A percentile compares a stretch with the other conserved stretches of the same genome.
Evolutionary conservation across 2,888 invertebrate genomes (phyloP).

Genomic region (Eremobia ochroleuca): DNA sequence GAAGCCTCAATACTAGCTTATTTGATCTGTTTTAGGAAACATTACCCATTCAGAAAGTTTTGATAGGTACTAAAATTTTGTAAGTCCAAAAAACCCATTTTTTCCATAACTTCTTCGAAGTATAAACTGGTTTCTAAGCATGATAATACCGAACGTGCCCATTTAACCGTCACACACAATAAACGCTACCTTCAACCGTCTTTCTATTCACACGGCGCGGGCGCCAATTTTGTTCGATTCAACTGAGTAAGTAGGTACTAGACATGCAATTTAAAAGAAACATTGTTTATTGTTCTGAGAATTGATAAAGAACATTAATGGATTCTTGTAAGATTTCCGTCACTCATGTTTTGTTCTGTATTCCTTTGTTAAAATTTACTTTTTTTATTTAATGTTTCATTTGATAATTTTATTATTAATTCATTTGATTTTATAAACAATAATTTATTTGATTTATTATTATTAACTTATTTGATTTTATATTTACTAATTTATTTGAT

Average conservation of each 20-base stretch:
- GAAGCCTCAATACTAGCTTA: neutral
- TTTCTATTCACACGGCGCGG: slow-evolving; percentile 39
- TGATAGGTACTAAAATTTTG: neutral
- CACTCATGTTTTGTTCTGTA: too few species aligned
- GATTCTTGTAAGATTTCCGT: too few species aligned
- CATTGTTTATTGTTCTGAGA: slow-evolving; percentile 1
- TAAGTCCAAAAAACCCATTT: slow-evolving; percentile 10
- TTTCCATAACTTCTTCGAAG: slow-evolving; percentile 27
- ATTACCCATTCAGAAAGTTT: neutral
- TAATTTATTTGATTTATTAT: too few species aligned
- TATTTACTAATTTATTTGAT: too few species aligned
- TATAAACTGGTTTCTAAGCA: slow-evolving; percentile 11
- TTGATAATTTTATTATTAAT: too few species aligned
- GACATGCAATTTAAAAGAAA: slow-evolving; percentile 26
- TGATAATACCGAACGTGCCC: slow-evolving; percentile 52
- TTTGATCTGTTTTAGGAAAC: neutral
- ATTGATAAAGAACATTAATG: neutral
- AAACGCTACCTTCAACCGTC: slow-evolving; percentile 55
- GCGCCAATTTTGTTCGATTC: slow-evolving; percentile 31
- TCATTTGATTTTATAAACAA: too few species aligned
- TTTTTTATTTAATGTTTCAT: too few species aligned
- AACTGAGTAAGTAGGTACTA: slow-evolving; percentile 4
- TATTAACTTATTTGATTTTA: too few species aligned
- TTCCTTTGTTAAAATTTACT: too few species aligned
- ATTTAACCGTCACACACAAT: slow-evolving; percentile 54